Base-by-base conservation (phyloP, 2,113 vertebrate species). In the Peromyscus leucopus region DNA sequence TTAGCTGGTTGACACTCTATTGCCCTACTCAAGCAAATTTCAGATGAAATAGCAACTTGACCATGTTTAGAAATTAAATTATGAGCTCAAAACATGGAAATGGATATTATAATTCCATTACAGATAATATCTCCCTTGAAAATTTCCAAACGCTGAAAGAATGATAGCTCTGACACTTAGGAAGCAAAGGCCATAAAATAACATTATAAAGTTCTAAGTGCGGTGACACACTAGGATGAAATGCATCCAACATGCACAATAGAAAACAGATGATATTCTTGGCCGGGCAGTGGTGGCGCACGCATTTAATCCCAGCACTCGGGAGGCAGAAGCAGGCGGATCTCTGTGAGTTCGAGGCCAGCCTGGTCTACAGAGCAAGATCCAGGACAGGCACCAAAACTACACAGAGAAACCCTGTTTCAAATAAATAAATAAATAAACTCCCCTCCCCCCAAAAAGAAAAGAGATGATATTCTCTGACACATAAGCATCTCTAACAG, bases 51-150 rank as follows among this genome's bases (percentile, higher is more conserved):
- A 69, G 21, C 90, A 93, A 74, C 63, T 51, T 67, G 85, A 84
- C 1, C 22, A 19, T 33, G 61, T 85, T 93, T 48, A 28, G 75
- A 85, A 86, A 46, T 48, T 51, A 91, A 96, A 90, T 75, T 80
- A 93, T 48, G 46, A 86, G 33, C 89, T 71, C 3, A 89, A 96
- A 87, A 72, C 15, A 55, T 71, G 17, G 26, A 72, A 90, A 84
- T 39, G 11, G 75, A 71, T 67, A 92, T 96, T 92, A 71, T 42
- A 76, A 79, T 51, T 90, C 39, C 39, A 48, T 22, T 71, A 4
- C 63, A 17, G 11, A 94, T 59, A 89, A 89, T 84, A 2, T 0
- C 6, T 86, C 85, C 26, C 39, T 82, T 33, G 72, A 92, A 39
- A 79, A 89, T 39, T 89, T 46, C 74, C 9, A 72, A 90, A 17